Conservation (phyloP, 2,888 invertebrate genomes). For the Caenorhabditis sp. region DNA sequence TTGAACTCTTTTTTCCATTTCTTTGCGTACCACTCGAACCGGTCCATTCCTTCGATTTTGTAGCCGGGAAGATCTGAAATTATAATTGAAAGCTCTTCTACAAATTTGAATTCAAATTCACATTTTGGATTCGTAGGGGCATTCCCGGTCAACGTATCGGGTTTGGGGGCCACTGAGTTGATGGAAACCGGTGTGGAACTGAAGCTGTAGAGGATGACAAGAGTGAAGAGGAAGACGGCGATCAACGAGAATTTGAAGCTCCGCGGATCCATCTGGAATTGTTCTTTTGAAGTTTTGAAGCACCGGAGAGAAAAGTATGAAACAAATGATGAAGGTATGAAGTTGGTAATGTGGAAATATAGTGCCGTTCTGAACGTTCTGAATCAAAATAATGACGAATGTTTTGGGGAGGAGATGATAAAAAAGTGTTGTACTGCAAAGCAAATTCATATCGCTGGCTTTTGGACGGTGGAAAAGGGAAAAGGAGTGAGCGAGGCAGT, state of each 20-base stretch:
- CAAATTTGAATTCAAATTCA: neutral
- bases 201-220: conserved; percentile 52
- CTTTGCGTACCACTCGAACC: conserved; percentile 50
- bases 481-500: neutral
- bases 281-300: neutral
- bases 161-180: neutral
- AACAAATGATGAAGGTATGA: no score
- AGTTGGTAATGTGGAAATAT: no score
- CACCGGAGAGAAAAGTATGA: no score
- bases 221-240: conserved; percentile 41
- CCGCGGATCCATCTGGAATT: conserved; percentile 42
- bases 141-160: neutral
- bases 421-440: no score
- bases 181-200: conserved; percentile 18
- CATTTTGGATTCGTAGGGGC: conserved; percentile 27
- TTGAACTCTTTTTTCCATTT: conserved; percentile 46
- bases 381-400: no score
- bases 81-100: no score
- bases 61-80: conserved; percentile 37
- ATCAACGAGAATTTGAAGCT: conserved; percentile 35
- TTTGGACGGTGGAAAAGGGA: neutral
- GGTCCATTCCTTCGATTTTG: conserved; percentile 49
- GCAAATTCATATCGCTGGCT: no score
- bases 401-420: no score
- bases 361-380: no score